Evolutionary conservation across 2,113 vertebrate genomes (phyloP).

Genomic region (Cardinalis cardinalis): DNA sequence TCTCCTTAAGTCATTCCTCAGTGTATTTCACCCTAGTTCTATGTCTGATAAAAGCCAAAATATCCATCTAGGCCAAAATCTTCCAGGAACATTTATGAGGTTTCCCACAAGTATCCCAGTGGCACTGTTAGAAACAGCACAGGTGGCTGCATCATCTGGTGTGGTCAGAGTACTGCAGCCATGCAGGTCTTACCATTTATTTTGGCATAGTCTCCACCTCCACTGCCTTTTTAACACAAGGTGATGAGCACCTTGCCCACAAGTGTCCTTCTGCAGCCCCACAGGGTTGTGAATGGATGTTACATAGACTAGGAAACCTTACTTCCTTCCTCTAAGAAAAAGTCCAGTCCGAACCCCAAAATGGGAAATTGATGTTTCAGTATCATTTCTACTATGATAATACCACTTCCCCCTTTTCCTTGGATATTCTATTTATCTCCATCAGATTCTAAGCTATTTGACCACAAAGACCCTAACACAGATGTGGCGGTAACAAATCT

Average conservation of each 20-base stretch:
- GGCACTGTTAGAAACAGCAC: neutral
- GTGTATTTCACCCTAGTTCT: neutral
- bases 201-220: neutral
- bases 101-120: neutral
- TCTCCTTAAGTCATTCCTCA: neutral
- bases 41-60: neutral
- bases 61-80: neutral
- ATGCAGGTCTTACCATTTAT: neutral
- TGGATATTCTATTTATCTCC: neutral
- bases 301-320: neutral
- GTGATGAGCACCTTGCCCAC: neutral
- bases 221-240: neutral
- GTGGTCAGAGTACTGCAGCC: neutral
- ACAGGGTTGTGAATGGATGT: neutral
- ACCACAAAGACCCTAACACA: neutral
- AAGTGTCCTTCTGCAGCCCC: neutral
- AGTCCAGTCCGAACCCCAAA: neutral
- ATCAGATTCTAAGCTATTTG: neutral
- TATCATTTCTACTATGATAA: neutral
- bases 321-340: neutral
- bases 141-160: neutral
- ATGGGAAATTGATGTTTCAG: neutral
- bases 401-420: neutral
- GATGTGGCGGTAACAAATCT: neutral
- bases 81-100: accelerated